These are phyloP conservation scores for Gymnarchus niloticus DNA, from an alignment of 2,113 vertebrate genomes.

Conservation along the genomic window DNA sequence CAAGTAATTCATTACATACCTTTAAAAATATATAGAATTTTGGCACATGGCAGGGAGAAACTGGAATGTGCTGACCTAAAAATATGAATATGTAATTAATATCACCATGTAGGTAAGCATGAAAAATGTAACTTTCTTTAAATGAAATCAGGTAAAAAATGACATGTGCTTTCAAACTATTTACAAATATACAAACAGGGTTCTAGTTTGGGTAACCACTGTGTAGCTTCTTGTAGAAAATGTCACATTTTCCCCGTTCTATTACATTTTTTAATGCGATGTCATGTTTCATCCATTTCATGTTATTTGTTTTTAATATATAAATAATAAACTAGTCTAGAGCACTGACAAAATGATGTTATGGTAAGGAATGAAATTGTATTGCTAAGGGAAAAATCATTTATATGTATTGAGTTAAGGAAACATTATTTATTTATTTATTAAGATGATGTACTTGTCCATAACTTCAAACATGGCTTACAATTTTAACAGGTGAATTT, in stretches of 20 bases:
- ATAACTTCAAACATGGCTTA: background rate
- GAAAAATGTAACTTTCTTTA: constrained; percentile 47
- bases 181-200: constrained; percentile 16
- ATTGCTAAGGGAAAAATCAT: background rate
- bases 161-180: constrained; percentile 40
- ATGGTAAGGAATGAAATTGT: background rate
- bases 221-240: background rate
- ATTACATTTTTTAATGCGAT: background rate
- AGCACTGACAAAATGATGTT: no score
- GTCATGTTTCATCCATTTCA: background rate
- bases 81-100: constrained; percentile 37
- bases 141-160: constrained; percentile 50
- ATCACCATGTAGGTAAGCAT: constrained; percentile 45
- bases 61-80: constrained; percentile 37
- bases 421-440: background rate
- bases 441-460: background rate
- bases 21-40: constrained; percentile 33
- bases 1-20: background rate
- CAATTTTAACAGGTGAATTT: background rate
- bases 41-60: constrained; percentile 30
- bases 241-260: background rate
- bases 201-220: constrained; percentile 12
- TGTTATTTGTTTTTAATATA: background rate
- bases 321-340: no score
- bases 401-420: background rate